Conservation (phyloP, 2,888 invertebrate species). For the Eilema sororculum region DNA sequence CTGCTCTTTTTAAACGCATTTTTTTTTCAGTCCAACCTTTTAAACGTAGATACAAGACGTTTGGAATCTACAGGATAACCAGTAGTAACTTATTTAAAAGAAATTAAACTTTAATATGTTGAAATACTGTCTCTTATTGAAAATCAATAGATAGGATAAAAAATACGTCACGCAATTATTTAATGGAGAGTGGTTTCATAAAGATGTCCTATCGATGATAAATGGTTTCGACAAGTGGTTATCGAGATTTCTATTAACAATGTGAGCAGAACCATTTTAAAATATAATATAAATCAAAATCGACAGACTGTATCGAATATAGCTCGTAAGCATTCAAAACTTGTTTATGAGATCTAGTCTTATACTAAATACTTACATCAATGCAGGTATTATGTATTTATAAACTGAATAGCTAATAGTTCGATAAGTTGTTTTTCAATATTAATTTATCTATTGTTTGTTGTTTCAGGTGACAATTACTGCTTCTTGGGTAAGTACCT, state of each 20-base stretch:
- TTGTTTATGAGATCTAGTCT: not conserved
- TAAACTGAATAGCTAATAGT: no score
- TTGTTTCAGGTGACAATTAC: conserved; percentile 50
- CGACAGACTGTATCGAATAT: not conserved
- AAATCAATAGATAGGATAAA: not conserved
- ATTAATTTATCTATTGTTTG: conserved; percentile 9
- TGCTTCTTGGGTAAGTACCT: conserved; percentile 21
- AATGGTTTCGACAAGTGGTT: conserved; percentile 5
- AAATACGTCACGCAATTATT: not conserved
- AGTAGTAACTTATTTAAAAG: not conserved
- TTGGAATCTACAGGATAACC: no score
- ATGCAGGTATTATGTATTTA: not conserved
- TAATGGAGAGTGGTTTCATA: not conserved
- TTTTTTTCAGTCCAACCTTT: not conserved
- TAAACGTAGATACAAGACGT: not conserved
- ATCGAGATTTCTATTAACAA: not conserved
- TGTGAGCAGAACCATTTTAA: not conserved
- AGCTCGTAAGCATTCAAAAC: not conserved
- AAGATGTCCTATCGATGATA: conserved; percentile 9
- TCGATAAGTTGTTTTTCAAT: not conserved
- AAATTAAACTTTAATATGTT: not conserved
- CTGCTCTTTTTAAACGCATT: not conserved
- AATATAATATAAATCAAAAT: not conserved
- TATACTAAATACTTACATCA: not conserved
- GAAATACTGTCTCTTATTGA: not conserved